Base-by-base conservation (phyloP, 2,888 invertebrate genomes). In the Rhamphomyia laevipes region DNA sequence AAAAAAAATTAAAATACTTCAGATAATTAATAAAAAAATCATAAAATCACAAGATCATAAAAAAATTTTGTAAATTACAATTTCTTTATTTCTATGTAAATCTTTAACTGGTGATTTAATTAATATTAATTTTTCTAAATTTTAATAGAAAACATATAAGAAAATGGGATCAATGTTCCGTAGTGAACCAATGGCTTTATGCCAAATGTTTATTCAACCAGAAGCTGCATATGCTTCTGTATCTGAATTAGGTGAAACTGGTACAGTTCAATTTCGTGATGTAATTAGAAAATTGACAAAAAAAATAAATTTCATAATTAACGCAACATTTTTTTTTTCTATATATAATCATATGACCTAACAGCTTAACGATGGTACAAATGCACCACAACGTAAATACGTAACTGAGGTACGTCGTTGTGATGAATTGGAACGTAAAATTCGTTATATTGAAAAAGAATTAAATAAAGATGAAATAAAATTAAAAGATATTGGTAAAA, bases 121-220 rank as follows among this genome's bases (percentile, higher is more conserved):
- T n/a, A n/a, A n/a, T n/a, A n/a, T n/a, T n/a, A n/a, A n/a, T n/a
- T n/a, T n/a, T n/a, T n/a, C n/a, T n/a, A n/a, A n/a, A n/a, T n/a
- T n/a, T n/a, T n/a, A n/a, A n/a, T n/a, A n/a, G n/a, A n/a, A n/a
- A n/a, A n/a, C n/a, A n/a, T n/a, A n/a, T n/a, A n/a, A 21, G 65
- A 64, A 58, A 59, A 86, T 86, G 85, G 85, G 84, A 73, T 78
- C 84, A 63, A 78, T 90, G 77, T 91, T 90, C 73, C 80, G 91
- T 56, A 89, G 90, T 71, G 90, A 91, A 70, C 85, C 90, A 74
- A 93, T 93, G 92, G 83, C 85, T 53, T 73, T 91, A 58, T 88
- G 90, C 77, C 95, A 96, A 75, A 83, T 95, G 73, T 95, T 93
- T 75, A 86, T 95, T 62, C 95, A 95, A 72, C 90, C 93, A 40